phyloP scores from a whole-genome alignment of 1,140 invertebrate species.

The Physella acuta region DNA sequence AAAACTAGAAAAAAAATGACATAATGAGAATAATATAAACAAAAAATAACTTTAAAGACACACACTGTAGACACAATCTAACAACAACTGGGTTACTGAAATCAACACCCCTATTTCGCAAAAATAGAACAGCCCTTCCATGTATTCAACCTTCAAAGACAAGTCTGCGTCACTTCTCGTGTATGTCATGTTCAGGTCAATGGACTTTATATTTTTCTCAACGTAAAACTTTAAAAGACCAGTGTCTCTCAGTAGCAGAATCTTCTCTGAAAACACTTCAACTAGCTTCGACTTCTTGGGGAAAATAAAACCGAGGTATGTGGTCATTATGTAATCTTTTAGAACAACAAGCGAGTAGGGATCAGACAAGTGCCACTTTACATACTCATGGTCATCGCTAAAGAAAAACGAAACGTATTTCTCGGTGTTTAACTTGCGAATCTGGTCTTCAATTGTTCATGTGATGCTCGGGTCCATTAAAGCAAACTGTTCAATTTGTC shows the following conservation, averaged over 20 bases:
- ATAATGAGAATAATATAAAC: no score
- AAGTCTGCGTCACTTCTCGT: neutral
- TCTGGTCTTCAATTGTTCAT: neutral
- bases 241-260: neutral
- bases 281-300: neutral
- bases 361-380: neutral
- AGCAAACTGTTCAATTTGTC: neutral
- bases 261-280: neutral
- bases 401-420: neutral
- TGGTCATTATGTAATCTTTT: neutral
- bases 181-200: neutral
- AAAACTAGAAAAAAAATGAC: no score
- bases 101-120: neutral
- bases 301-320: neutral
- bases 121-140: neutral
- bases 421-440: neutral
- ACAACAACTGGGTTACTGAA: neutral
- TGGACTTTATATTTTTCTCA: neutral
- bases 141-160: neutral
- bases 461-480: neutral
- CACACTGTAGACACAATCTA: neutral
- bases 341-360: neutral
- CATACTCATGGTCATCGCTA: neutral
- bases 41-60: no score
- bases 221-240: neutral